Base-by-base conservation (phyloP, 2,888 invertebrate species). In the Lucinisca nassula region DNA sequence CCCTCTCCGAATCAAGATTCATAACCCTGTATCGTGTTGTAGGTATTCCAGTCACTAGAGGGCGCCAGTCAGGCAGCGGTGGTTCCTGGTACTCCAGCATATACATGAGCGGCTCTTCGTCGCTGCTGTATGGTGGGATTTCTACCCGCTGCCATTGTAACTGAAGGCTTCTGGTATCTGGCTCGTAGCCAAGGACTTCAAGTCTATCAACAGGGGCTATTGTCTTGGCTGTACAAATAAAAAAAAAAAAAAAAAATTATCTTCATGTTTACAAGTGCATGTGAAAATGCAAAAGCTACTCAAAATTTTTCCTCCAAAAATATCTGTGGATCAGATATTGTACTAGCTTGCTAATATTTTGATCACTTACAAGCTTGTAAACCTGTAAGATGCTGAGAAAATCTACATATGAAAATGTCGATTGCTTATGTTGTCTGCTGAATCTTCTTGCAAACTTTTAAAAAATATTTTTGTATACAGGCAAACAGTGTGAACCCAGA, bases 1-100 rank as follows among this genome's bases (percentile, higher is more conserved):
- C 99, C 89, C 98, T 97, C 8, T 92, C 90, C 37, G 95, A 92
- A 12, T 91, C 86, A 27, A 95, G 92, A 82, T 94, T 93, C 49
- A 93, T 91, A 17, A 95, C 91, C 30, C 93, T 88, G 89, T 94
- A 95, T 24, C 92, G 84, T 0, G 94, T 94, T 24, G 93, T 93
- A 3, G 95, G 95, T 4, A 96, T 75, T 49, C 95, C 96, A 45
- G 93, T 92, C 30, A 94, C 95, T 38, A 96, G 87, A 17, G 95
- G 92, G 14, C 93, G 92, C 96, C 96, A 96, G 67, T 94, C 94
- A 51, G 94, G 94, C 21, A 92, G 82, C 27, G 91, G 93, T 12
- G 94, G 95, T 30, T 93, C 93, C 51, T 77, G 90, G 86, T 90
- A 90, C 85, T 95, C 94, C 32, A 95, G 89, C 93, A 94, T 94